phyloP scores from a whole-genome alignment of 2,888 invertebrate species.

The Ennomos quercinarius region DNA sequence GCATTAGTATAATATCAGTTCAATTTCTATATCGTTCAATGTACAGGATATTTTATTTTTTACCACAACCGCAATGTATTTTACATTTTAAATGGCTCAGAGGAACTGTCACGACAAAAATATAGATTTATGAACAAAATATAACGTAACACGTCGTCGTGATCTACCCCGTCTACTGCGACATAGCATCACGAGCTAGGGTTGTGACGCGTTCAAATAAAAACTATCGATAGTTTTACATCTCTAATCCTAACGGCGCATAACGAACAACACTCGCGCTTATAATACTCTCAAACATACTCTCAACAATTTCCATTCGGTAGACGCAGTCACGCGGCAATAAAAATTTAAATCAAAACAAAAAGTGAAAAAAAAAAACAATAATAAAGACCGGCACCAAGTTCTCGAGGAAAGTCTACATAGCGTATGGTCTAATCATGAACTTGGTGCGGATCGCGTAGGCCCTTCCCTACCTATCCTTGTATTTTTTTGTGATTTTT shows the following conservation, averaged over 20 bases:
- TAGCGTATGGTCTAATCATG: slow-evolving; percentile 40
- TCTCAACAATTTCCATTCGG: slow-evolving; percentile 49
- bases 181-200: slow-evolving; percentile 43
- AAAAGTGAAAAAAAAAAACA: slow-evolving; percentile 54
- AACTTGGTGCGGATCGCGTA: slow-evolving; percentile 62
- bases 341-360: slow-evolving; percentile 78
- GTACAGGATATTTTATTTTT: slow-evolving; percentile 16
- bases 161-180: not conserved
- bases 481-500: slow-evolving; percentile 65
- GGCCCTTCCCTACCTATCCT: slow-evolving; percentile 59
- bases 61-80: slow-evolving; percentile 34
- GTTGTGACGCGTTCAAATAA: slow-evolving; percentile 57
- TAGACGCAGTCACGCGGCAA: slow-evolving; percentile 62
- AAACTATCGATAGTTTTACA: slow-evolving; percentile 59
- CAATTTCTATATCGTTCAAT: slow-evolving; percentile 32
- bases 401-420: slow-evolving; percentile 32
- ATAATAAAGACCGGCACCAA: slow-evolving; percentile 48
- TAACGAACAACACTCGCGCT: slow-evolving; percentile 81
- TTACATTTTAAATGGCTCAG: slow-evolving; percentile 18
- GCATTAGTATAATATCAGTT: slow-evolving; percentile 32
- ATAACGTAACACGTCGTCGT: slow-evolving; percentile 20
- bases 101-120: slow-evolving; percentile 29
- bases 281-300: slow-evolving; percentile 66
- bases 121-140: slow-evolving; percentile 3
- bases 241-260: slow-evolving; percentile 61